phyloP scores from a whole-genome alignment of 2,888 invertebrate species.

The Synergus umbraculus region DNA sequence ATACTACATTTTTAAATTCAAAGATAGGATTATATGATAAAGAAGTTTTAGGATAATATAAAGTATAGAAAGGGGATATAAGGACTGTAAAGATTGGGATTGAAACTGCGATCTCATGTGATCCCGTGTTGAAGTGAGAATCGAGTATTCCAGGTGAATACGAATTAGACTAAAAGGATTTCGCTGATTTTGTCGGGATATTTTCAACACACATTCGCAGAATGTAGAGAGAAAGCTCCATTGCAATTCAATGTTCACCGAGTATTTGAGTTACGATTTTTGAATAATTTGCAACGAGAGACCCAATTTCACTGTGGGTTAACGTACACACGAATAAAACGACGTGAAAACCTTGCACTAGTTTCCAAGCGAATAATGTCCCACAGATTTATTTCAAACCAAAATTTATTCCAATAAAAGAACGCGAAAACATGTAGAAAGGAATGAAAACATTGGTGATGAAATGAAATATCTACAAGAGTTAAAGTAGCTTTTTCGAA shows the following conservation, averaged over 20 bases:
- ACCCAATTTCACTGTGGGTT: constrained; percentile 33
- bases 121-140: background rate
- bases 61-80: background rate
- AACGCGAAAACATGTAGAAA: background rate
- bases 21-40: background rate
- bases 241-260: constrained; percentile 16
- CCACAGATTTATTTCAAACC: constrained; percentile 16
- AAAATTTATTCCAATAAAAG: constrained; percentile 12
- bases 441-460: background rate
- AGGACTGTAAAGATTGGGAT: background rate
- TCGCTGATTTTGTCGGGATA: background rate
- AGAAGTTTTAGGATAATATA: background rate
- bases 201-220: constrained; percentile 5
- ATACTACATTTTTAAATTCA: background rate
- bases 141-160: constrained; percentile 3
- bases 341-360: constrained; percentile 22
- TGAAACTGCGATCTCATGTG: background rate
- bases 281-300: constrained; percentile 29
- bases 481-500: background rate
- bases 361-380: constrained; percentile 4
- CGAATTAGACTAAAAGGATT: constrained; percentile 7
- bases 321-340: constrained; percentile 6
- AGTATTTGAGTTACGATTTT: constrained; percentile 38
- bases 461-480: background rate
- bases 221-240: background rate